phyloP scores from a whole-genome alignment of 2,888 invertebrate species.

The Spodoptera picta region DNA sequence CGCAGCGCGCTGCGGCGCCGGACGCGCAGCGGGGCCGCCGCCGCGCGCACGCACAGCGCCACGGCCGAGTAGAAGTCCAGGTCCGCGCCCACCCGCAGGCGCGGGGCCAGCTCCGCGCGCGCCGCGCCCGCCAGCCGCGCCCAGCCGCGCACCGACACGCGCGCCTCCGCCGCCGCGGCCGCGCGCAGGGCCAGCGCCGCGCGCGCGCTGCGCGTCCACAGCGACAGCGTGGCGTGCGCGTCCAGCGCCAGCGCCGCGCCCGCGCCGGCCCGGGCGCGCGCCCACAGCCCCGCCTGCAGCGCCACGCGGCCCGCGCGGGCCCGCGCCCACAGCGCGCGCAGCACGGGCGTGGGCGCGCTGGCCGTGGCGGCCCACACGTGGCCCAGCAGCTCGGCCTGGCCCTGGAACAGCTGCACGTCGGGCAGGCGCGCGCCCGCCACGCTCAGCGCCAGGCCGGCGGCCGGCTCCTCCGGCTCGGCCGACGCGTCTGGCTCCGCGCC shows the following conservation, averaged over 20 bases:
- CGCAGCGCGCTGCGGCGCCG: conserved; percentile 26
- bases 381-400: conserved; percentile 74
- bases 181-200: conserved; percentile 48
- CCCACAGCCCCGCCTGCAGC: conserved; percentile 46
- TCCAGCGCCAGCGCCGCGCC: conserved; percentile 54
- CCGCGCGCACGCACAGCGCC: conserved; percentile 76
- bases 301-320: conserved; percentile 23
- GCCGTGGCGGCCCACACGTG: conserved; percentile 81
- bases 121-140: conserved; percentile 44
- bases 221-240: conserved; percentile 50
- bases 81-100: conserved; percentile 63
- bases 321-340: conserved; percentile 63
- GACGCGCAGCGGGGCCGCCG: conserved; percentile 43
- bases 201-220: conserved; percentile 52
- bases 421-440: conserved; percentile 69
- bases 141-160: conserved; percentile 61
- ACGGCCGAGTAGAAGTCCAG: conserved; percentile 76
- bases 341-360: conserved; percentile 68
- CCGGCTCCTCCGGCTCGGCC: conserved; percentile 53
- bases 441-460: conserved; percentile 66
- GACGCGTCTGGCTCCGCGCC: conserved; percentile 26
- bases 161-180: conserved; percentile 46
- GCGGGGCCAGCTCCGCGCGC: conserved; percentile 27
- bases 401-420: conserved; percentile 58
- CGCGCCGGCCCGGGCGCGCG: conserved; percentile 38